Evolutionary conservation across 2,113 vertebrate genomes (phyloP).

Genomic region (Scytalopus superciliaris): DNA sequence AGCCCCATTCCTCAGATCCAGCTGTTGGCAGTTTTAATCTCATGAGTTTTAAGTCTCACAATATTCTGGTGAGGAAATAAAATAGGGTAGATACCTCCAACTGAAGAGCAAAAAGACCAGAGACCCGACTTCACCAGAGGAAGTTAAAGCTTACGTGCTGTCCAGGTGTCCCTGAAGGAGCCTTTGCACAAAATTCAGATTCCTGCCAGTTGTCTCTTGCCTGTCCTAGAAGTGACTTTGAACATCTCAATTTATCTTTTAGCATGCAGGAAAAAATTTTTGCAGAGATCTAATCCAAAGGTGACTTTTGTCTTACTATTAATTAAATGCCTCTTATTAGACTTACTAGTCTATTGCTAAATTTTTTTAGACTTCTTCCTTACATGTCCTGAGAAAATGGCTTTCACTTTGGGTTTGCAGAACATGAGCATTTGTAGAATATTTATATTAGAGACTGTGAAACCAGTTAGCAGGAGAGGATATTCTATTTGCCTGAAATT

Average conservation of each 20-base stretch:
- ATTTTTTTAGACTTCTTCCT: not conserved
- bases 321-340: not conserved
- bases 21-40: not conserved
- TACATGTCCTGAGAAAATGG: not conserved
- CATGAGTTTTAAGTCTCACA: not conserved
- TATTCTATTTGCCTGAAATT: not conserved
- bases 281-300: not conserved
- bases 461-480: not conserved
- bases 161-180: not conserved
- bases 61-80: not conserved
- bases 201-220: not conserved
- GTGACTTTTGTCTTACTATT: not conserved
- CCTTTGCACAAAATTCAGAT: not conserved
- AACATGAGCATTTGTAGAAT: not conserved
- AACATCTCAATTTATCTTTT: not conserved
- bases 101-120: not conserved
- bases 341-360: not conserved
- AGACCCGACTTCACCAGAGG: not conserved
- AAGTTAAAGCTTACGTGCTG: not conserved
- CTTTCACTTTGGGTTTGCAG: not conserved
- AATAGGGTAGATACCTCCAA: accelerated
- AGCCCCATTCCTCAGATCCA: accelerated
- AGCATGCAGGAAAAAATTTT: not conserved
- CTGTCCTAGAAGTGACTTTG: not conserved
- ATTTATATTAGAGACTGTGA: not conserved